These are phyloP conservation scores for Abramis brama DNA, from an alignment of 2,113 vertebrate species.

Conservation along the genomic window DNA sequence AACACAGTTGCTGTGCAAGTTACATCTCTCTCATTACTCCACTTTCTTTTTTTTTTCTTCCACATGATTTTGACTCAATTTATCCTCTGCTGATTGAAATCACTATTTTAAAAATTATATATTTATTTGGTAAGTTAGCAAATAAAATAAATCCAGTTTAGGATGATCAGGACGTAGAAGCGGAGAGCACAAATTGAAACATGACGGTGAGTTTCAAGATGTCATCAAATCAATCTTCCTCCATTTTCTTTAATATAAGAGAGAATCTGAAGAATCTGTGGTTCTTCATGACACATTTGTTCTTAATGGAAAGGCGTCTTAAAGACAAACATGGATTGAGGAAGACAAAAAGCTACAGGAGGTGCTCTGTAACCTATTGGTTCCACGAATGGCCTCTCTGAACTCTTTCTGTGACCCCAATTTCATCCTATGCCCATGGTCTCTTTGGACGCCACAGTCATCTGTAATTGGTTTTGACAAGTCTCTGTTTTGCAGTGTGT, in stretches of 20 bases:
- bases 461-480: conserved; percentile 76
- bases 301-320: conserved; percentile 45
- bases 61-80: neutral
- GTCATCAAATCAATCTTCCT: neutral
- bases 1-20: neutral
- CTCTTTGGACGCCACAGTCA: conserved; percentile 67
- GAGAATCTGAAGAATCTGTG: neutral
- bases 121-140: neutral
- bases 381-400: conserved; percentile 64
- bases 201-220: neutral
- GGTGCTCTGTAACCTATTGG: conserved; percentile 62
- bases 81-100: neutral
- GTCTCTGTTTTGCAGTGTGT: conserved; percentile 65
- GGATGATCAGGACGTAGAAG: neutral
- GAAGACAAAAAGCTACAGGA: conserved; percentile 65
- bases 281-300: conserved; percentile 31
- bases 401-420: conserved; percentile 68
- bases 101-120: neutral
- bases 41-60: neutral
- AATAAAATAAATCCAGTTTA: neutral
- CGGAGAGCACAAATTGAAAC: neutral
- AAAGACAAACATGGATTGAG: conserved; percentile 55
- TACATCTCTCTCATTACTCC: neutral
- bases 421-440: conserved; percentile 66
- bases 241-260: conserved; percentile 1